Base-by-base conservation (phyloP, 2,113 vertebrate genomes). In the Melanerpes formicivorus region DNA sequence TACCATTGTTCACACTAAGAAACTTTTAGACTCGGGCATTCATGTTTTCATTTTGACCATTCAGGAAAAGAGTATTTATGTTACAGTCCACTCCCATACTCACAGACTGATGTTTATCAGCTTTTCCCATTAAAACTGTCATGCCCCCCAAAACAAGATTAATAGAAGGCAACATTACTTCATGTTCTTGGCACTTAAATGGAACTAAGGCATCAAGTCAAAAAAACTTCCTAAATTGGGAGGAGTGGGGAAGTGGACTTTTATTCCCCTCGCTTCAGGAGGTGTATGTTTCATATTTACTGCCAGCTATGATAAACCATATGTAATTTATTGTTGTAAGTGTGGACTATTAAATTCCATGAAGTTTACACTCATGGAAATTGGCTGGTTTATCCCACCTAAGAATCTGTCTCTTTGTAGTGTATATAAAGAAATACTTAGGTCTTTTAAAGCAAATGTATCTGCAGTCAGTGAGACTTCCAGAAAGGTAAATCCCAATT, bases 81-180 rank as follows among this genome's bases (percentile, higher is more conserved):
- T 96, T 96, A 86, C 66, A 78, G 93, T 96, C 95, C 95, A 94
- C 95, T 97, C 96, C 97, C 92, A 95, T 96, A 96, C 96, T 97
- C 92, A 72, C 90, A 97, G 97, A 97, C 97, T 93, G 97, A 97
- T 96, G 93, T 83, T 97, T 97, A 98, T 98, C 97, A 96, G 96
- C 94, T 97, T 96, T 95, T 96, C 96, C 97, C 97, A 93, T 97
- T 97, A 97, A 97, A 97, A 85, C 97, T 98, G 97, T 97, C 97
- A 96, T 93, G 93, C 96, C 93, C 84, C 60, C 81, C 95, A 80
- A 97, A 96, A 92, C 79, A 96, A 97, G 97, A 97, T 97, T 95
- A 97, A 98, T 91, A 97, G 96, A 97, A 96, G 95, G 91, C 93
- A 85, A 95, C 96, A 97, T 97, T 97, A 97, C 97, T 93, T 96